Evolutionary conservation across 2,888 invertebrate genomes (phyloP).

Genomic region (Drosophila nr. fundita): DNA sequence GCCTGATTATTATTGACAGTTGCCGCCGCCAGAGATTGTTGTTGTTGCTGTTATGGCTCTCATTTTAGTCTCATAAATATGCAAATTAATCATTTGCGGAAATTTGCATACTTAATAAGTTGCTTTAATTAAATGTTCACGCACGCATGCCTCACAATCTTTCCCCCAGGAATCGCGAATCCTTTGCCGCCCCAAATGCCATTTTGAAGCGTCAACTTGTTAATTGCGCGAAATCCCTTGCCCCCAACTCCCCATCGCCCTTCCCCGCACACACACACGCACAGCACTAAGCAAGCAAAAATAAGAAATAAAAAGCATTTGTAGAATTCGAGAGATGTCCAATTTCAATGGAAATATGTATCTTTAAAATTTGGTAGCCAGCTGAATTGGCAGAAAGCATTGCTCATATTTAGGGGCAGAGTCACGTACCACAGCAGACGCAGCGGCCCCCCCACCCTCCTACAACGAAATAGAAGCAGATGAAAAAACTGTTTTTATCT

Average conservation of each 20-base stretch:
- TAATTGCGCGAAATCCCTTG: slow-evolving; percentile 56
- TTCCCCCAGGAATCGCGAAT: slow-evolving; percentile 60
- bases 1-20: slow-evolving; percentile 77
- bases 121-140: slow-evolving; percentile 81
- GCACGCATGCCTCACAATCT: slow-evolving; percentile 79
- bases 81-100: slow-evolving; percentile 81
- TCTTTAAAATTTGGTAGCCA: slow-evolving; percentile 26
- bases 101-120: slow-evolving; percentile 81
- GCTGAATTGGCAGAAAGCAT: slow-evolving; percentile 46
- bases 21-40: slow-evolving; percentile 57
- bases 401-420: slow-evolving; percentile 57
- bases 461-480: slow-evolving; percentile 16
- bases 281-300: neutral
- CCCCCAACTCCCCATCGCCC: neutral
- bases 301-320: neutral
- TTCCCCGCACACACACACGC: neutral
- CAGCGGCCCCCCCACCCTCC: slow-evolving; percentile 10
- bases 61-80: slow-evolving; percentile 85
- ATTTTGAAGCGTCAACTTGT: slow-evolving; percentile 67
- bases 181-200: slow-evolving; percentile 2
- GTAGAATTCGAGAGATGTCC: slow-evolving; percentile 4
- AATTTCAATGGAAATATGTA: slow-evolving; percentile 22
- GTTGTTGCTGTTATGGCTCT: slow-evolving; percentile 86
- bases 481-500: slow-evolving; percentile 54
- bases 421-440: slow-evolving; percentile 62